These are phyloP conservation scores for Pterophyllum scalare DNA, from an alignment of 2,113 vertebrate species.

Conservation along the genomic window DNA sequence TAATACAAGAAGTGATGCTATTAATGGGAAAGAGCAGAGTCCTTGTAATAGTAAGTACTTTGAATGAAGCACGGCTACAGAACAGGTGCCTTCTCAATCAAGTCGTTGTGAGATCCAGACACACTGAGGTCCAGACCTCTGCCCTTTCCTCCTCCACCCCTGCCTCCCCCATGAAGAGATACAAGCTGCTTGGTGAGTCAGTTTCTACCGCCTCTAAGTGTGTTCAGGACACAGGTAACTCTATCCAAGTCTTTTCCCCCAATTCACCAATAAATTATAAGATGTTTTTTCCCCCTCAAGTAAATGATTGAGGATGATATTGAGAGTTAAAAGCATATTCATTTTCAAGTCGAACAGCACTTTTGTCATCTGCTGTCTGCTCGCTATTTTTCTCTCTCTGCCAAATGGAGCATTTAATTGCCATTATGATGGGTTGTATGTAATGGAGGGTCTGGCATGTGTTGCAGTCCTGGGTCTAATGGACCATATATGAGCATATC, in stretches of 20 bases:
- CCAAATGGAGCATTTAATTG: slow-evolving; percentile 54
- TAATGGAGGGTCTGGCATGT: slow-evolving; percentile 56
- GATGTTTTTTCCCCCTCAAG: not conserved
- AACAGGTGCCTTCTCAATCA: slow-evolving; percentile 18
- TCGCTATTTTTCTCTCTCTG: slow-evolving; percentile 17
- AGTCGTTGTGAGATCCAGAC: slow-evolving; percentile 23
- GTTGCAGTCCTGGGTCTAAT: slow-evolving; percentile 63
- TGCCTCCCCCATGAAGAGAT: slow-evolving; percentile 32
- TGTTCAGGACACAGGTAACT: slow-evolving; percentile 68
- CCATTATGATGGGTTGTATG: slow-evolving; percentile 47
- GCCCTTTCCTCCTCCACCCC: not conserved
- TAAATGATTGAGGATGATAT: slow-evolving; percentile 26
- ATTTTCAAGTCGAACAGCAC: slow-evolving; percentile 30
- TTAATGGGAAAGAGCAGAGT: slow-evolving; percentile 27
- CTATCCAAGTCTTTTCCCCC: not conserved
- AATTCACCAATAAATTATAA: not conserved
- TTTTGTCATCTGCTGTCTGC: slow-evolving; percentile 25
- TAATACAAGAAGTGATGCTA: not conserved
- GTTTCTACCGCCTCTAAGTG: slow-evolving; percentile 40
- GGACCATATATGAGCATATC: slow-evolving; percentile 59
- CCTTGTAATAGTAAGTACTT: slow-evolving; percentile 64
- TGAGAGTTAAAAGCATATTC: slow-evolving; percentile 18
- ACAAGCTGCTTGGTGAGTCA: slow-evolving; percentile 66
- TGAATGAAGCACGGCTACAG: slow-evolving; percentile 19
- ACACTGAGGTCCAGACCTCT: slow-evolving; percentile 21